Conservation (phyloP, 2,113 vertebrate species). For the Vombatus ursinus region DNA sequence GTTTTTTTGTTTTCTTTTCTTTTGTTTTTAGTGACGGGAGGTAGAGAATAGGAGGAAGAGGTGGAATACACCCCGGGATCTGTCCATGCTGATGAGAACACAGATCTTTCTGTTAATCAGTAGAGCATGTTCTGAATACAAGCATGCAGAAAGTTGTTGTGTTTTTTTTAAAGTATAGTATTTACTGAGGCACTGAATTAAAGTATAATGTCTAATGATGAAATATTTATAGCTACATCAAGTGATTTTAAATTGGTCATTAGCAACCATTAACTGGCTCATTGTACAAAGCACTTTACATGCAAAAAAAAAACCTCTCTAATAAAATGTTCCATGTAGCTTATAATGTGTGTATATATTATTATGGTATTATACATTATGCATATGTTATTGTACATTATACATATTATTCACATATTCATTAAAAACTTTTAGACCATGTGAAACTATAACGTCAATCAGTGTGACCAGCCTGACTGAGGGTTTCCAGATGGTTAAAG, state of each 20-base stretch:
- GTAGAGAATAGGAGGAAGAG: not conserved
- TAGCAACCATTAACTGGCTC: slow-evolving; percentile 40
- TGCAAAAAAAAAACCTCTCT: not conserved
- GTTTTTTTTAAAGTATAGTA: not conserved
- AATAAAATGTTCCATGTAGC: not conserved
- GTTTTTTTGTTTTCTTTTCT: not conserved
- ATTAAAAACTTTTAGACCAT: not conserved
- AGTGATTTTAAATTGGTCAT: slow-evolving; percentile 31
- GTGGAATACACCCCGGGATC: not conserved
- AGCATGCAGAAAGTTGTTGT: not conserved
- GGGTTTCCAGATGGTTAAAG: not conserved
- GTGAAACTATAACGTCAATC: slow-evolving; percentile 22
- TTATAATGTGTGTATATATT: not conserved
- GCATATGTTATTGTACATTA: not conserved
- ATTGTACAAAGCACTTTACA: slow-evolving; percentile 6
- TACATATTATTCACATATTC: not conserved
- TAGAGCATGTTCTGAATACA: not conserved
- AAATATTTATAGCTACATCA: slow-evolving; percentile 8
- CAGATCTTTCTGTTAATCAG: not conserved
- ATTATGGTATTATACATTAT: not conserved
- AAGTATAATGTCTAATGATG: slow-evolving; percentile 4
- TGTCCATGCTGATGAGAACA: not conserved
- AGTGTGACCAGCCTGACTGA: not conserved
- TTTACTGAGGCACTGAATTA: slow-evolving; percentile 14
- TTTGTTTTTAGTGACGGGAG: not conserved